A percentile compares a stretch with the other conserved stretches of the same genome.
Evolutionary conservation across 2,888 invertebrate species (phyloP).

Genomic region (Dasysyrphus albostriatus): DNA sequence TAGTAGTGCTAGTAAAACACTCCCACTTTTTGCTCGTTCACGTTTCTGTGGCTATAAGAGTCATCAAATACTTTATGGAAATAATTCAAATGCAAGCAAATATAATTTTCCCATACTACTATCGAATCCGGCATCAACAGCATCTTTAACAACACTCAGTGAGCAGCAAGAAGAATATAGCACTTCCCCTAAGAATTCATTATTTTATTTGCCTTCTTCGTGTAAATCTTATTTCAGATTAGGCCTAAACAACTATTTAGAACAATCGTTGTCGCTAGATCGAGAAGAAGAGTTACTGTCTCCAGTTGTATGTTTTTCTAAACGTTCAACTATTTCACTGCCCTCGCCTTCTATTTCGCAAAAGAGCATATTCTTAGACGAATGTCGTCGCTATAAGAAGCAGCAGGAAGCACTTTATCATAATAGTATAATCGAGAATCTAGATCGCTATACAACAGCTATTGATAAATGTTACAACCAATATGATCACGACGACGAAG

Average conservation of each 20-base stretch:
- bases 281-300: conserved; percentile 14
- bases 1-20: not conserved
- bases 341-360: conserved; percentile 36
- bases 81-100: conserved; percentile 7
- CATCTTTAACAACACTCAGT: conserved; percentile 38
- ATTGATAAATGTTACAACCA: conserved; percentile 48
- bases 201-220: conserved; percentile 31
- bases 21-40: conserved; percentile 5
- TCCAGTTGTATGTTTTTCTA: conserved; percentile 15
- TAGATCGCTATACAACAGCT: conserved; percentile 63
- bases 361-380: conserved; percentile 22
- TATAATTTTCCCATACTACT: conserved; percentile 35
- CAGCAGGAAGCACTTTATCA: conserved; percentile 25
- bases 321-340: conserved; percentile 40
- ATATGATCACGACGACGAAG: conserved; percentile 32
- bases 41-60: conserved; percentile 21
- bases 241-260: not conserved
- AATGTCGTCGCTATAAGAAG: conserved; percentile 21
- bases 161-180: conserved; percentile 37
- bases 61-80: not conserved
- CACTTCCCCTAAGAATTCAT: conserved; percentile 13
- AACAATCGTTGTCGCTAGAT: conserved; percentile 12
- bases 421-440: conserved; percentile 12
- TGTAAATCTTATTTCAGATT: conserved; percentile 15
- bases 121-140: conserved; percentile 29